Conservation (phyloP, 2,797 vertebrate genomes). For the Silurus lanzhouensis region DNA sequence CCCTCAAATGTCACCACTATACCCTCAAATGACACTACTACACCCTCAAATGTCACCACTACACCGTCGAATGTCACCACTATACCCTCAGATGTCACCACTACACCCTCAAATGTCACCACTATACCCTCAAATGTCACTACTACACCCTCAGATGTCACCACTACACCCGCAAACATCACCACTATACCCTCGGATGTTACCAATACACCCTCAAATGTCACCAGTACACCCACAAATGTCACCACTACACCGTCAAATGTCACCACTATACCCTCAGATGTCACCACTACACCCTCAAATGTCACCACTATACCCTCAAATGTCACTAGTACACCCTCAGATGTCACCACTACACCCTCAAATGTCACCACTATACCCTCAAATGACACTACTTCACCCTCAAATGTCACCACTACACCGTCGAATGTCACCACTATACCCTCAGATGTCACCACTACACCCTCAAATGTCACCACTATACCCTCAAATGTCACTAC, state of each 20-base stretch:
- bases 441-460: neutral
- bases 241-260: conserved; percentile 27
- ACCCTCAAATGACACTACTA: neutral
- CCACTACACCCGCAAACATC: neutral
- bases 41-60: neutral
- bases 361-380: conserved; percentile 33
- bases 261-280: neutral
- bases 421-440: neutral
- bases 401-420: neutral
- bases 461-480: neutral
- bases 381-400: neutral
- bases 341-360: too few relatives aligned
- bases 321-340: conserved; percentile 1
- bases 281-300: conserved; percentile 27
- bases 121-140: too few relatives aligned
- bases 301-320: neutral
- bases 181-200: neutral
- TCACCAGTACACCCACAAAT: conserved; percentile 13
- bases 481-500: too few relatives aligned
- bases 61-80: neutral
- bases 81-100: too few relatives aligned
- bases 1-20: conserved; percentile 33
- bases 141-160: too few relatives aligned
- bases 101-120: too few relatives aligned
- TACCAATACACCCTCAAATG: neutral